Evolutionary conservation across 2,888 invertebrate genomes (phyloP), one percentile per base, ranked within the genome.

Genomic region (Trissoscelio sp.): DNA sequence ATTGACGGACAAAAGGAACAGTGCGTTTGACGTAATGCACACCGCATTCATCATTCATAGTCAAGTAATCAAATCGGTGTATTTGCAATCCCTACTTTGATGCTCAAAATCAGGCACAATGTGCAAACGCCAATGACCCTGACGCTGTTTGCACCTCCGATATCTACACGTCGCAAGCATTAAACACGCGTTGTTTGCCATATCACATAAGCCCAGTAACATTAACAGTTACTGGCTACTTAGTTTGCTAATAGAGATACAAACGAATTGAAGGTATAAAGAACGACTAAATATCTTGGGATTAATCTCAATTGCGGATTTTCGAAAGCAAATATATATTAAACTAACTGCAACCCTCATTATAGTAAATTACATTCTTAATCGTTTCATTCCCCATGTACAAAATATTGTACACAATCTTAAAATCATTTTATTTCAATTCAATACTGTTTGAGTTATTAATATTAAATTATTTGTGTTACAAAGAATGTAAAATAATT

Each of bases 41-140:
- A 55, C 5, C 1, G 12, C 28, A 55, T 24, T 46, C 70, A 55
- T 64, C 31, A 58, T 44, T 69, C 20, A 53, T 22, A 24, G 14
- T 60, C 62, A 73, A 79, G 55, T 73, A 73, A 53, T 69, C 53
- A 55, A 82, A 77, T 72, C 69, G 62, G 67, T 57, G 22, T 82
- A 81, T 79, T 78, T 53, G 67, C 64, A 64, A 77, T 72, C 55
- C 69, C 80, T 42, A 82, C 82, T 85, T 87, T 86, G 86, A 85
- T 81, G 83, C 62, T 82, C 67, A 79, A 85, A 84, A 85, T 85
- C 84, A 84, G 74, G 73, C 74, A 82, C 80, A 84, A 86, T 84
- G 73, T 60, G 77, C 66, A 81, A 84, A 80, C 79, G 78, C 53
- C 62, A 73, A 73, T 79, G 60, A 73, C 60, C 66, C 44, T 66